Base-by-base conservation (phyloP, 2,797 vertebrate genomes). In the Typhlichthys eigenmanni region DNA sequence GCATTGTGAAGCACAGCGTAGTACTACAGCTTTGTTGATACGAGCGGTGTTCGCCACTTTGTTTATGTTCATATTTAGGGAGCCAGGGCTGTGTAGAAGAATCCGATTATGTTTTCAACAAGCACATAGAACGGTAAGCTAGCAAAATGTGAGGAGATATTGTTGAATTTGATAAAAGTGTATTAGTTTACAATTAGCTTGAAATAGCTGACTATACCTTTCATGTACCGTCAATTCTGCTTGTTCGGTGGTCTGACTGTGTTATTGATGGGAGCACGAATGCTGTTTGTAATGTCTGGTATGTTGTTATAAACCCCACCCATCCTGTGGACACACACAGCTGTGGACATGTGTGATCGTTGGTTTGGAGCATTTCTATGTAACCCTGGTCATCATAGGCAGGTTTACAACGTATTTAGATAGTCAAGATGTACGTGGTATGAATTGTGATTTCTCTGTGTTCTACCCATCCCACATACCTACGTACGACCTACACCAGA, bases 401-500 rank as follows among this genome's bases (percentile, higher is more conserved):
- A 17, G 19, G 7, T 32, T 10, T 63, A 10, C 32, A 11, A 67
- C 70, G 71, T 68, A 62, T 70, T 68, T 71, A 57, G 34, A 52
- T n/a, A 62, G 34, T 47, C 66, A 38, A 17, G 34, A 38, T 63
- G 58, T 64, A 12, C 62, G 55, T 59, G 13, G 16, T 55, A 55
- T 68, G 3, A 11, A 61, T 48, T 38, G 58, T 58, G 32, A 1
- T 32, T 24, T 12, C 43, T 13, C 38, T 19, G 16, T 17, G 5
- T 17, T 58, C 55, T 16, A 13, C 24, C 24, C 24, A 24, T 66
- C 32, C 58, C 17, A 46, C 61, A 55, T 45, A 24, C 63, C 13
- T 24, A 43, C 29, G 0, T 47, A 12, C 24, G 9, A 1, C 38
- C 71, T 8, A 5, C 16, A 5, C 60, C 83, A 99, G 97, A 99